Evolutionary conservation across 2,888 invertebrate species (phyloP).

Genomic region (Salticus scenicus): DNA sequence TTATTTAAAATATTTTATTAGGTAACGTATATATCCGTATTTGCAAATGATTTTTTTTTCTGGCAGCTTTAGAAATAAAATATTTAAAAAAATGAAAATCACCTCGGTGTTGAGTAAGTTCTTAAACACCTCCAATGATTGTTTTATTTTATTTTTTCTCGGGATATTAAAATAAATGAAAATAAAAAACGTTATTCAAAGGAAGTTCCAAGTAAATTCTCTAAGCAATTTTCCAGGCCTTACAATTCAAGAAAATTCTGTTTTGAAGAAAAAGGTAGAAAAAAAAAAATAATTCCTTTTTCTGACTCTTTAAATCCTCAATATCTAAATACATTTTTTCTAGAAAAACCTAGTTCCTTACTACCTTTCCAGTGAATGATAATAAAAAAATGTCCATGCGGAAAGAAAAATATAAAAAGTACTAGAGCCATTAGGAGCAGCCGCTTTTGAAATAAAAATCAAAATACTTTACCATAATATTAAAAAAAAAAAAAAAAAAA

Average conservation of each 20-base stretch:
- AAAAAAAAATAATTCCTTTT: not conserved
- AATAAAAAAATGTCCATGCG: not conserved
- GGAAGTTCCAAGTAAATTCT: not conserved
- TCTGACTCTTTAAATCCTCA: not conserved
- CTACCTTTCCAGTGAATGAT: not conserved
- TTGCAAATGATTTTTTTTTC: no score
- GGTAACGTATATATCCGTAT: no score
- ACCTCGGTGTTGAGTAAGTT: no score
- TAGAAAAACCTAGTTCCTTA: not conserved
- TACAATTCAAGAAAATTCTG: not conserved
- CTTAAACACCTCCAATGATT: no score
- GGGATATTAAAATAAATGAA: no score
- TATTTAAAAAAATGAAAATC: no score
- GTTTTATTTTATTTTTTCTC: no score
- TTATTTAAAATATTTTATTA: no score
- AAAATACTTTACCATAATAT: not conserved
- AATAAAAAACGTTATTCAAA: no score
- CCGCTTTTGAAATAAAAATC: not conserved
- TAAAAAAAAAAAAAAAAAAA: not conserved
- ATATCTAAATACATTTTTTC: not conserved
- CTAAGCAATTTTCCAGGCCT: not conserved
- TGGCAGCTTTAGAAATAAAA: no score
- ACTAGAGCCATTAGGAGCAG: not conserved
- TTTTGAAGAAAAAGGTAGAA: not conserved
- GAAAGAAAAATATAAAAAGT: not conserved